A percentile compares a stretch with the other conserved stretches of the same genome.
phyloP scores from a whole-genome alignment of 2,888 invertebrate species.

The Diadegma fenestrale region DNA sequence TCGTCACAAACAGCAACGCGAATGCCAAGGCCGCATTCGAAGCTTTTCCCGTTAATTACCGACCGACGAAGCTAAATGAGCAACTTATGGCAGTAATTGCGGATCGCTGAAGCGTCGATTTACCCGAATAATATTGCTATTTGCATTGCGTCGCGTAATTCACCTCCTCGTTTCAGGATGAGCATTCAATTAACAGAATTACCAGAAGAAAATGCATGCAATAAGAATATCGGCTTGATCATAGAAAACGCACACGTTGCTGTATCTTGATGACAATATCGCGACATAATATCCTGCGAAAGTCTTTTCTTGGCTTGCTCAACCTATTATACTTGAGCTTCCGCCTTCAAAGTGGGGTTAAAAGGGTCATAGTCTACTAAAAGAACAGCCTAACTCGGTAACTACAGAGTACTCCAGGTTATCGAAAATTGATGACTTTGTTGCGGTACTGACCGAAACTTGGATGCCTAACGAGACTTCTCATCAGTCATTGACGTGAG shows the following conservation, averaged over 20 bases:
- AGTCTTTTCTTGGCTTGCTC: background rate
- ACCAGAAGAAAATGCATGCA: background rate
- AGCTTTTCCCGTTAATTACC: constrained; percentile 62
- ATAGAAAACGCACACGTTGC: background rate
- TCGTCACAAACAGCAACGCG: constrained; percentile 48
- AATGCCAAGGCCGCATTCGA: constrained; percentile 62
- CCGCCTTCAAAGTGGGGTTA: background rate
- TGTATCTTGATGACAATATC: background rate
- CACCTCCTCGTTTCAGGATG: background rate
- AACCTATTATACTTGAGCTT: background rate
- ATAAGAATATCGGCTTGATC: background rate
- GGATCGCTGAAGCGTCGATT: constrained; percentile 46
- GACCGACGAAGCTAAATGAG: constrained; percentile 52
- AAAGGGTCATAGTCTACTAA: background rate
- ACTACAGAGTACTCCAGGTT: background rate
- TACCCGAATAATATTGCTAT: constrained; percentile 44
- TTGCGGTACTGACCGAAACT: background rate
- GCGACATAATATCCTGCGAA: background rate
- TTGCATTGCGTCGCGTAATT: background rate
- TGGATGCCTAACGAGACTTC: background rate
- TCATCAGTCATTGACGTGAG: background rate
- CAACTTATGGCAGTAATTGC: constrained; percentile 56
- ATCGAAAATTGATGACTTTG: background rate
- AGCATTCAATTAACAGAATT: background rate
- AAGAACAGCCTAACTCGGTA: background rate